Evolutionary conservation across 1,140 invertebrate genomes (phyloP), one percentile per base, ranked within the genome.

Genomic region (Oedothorax gibbosus): DNA sequence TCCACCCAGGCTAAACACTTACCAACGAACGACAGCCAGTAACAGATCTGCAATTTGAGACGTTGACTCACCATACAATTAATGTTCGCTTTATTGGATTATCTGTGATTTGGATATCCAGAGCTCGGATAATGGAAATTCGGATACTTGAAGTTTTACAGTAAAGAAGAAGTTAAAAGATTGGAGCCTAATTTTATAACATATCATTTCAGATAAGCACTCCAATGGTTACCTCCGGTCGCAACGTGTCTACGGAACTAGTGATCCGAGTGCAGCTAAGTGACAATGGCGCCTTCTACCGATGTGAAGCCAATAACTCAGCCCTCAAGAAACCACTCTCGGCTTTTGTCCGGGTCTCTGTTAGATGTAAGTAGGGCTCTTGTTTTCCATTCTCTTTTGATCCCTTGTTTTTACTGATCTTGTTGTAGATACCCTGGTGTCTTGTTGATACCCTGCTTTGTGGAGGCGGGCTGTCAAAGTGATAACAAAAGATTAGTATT

Each of bases 281-380:
- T 7, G 97, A 99, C 91, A 98, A 99, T 90, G 94, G 94, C 87
- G 96, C 96, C 0, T 92, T 93, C 87, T 97, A 98, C 88, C 93
- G 95, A 87, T 99, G 98, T 90, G 95, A 97, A 89, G 97, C 97
- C 0, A 93, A 93, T 0, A 99, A 99, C 91, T 94, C 94, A 51
- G 98, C 97, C 0, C 96, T 96, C 0, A 94, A 95, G 88, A 94
- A 95, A 84, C 96, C 97, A 0, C 91, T 98, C 15, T 93, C 95
- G 85, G 94, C 96, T 90, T 94, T 93, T 66, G 93, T 96, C 68
- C 94, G 93, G 7, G 91, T 99, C 2, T 95, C 93, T 88, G 97
- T 99, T n/a, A 93, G 96, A 87, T 99, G 97, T 99, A 93, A 97
- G 96, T 94, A 65, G n/a, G 18, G 14, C n/a, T n/a, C 53, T 11